Evolutionary conservation across 2,888 invertebrate genomes (phyloP).

Genomic region (Acanthosepion esculentum): DNA sequence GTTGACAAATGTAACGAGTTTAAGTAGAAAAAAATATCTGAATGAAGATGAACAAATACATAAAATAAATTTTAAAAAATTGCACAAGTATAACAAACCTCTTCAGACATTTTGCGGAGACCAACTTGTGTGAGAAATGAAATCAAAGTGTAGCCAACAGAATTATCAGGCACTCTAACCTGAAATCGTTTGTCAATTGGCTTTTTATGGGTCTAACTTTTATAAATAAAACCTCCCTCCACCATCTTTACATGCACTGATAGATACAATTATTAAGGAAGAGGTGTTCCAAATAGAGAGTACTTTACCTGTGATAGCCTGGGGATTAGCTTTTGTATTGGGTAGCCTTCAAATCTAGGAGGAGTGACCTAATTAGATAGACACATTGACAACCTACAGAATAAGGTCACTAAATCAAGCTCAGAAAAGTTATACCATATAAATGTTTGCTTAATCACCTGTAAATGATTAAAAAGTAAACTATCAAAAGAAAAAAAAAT

Average conservation of each 20-base stretch:
- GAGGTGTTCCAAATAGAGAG: neutral
- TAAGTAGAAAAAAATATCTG: too few species aligned
- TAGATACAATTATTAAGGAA: neutral
- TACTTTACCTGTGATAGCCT: neutral
- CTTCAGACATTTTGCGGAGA: neutral
- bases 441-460: neutral
- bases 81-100: neutral
- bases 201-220: neutral
- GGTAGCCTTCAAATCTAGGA: neutral
- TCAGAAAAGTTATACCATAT: neutral
- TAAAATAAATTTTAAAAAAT: neutral
- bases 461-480: neutral
- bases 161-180: neutral
- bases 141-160: neutral
- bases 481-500: neutral
- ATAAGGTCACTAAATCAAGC: neutral
- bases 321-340: neutral
- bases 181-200: neutral
- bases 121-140: neutral
- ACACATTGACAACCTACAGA: neutral
- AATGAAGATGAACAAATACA: too few species aligned
- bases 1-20: too few species aligned
- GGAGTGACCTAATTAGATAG: neutral
- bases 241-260: neutral
- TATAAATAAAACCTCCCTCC: neutral